Evolutionary conservation across 1,140 invertebrate genomes (phyloP), one percentile per base, ranked within the genome.

Genomic region (Polypedilum vanderplanki): DNA sequence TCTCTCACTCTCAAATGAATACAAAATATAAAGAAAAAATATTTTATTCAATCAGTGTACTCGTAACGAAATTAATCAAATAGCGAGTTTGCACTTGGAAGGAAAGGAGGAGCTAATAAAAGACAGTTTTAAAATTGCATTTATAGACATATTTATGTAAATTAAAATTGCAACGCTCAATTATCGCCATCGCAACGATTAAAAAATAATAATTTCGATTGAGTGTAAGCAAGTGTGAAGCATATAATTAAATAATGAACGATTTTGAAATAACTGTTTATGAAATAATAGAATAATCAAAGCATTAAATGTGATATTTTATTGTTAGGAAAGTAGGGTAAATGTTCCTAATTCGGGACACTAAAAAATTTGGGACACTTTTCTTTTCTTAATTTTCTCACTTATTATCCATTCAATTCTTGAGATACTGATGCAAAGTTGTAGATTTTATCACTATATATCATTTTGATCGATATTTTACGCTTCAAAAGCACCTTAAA

Each of bases 41-140:
- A 33, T 5, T 33, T 33, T 33, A 33, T 57, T 57, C 46, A 57
- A 57, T 57, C 46, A 57, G 10, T n/a, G 46, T 57, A 57, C n/a
- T n/a, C n/a, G n/a, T n/a, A 57, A n/a, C n/a, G n/a, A 57, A 57
- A 57, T 57, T 57, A 57, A 57, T 57, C 46, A 57, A 57, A 33
- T 57, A n/a, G 12, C n/a, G 46, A 57, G 12, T 4, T n/a, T 57
- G n/a, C 12, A 57, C 3, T 57, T 12, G 46, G 46, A 57, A n/a
- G n/a, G n/a, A n/a, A n/a, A n/a, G 46, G 46, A 57, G 46, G 46
- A 57, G 46, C 4, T 4, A n/a, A 57, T 12, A 57, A 57, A 57
- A 12, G 46, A 57, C 12, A 57, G 4, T 57, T 57, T n/a, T 46
- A n/a, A 46, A 46, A 46, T 10, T 15, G 12, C 46, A 57, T n/a